Percentiles rank a stretch among this genome's conserved stretches.
These are phyloP conservation scores for Psittacula derbiana DNA, from an alignment of 2,797 vertebrate genomes.

Conservation along the genomic window DNA sequence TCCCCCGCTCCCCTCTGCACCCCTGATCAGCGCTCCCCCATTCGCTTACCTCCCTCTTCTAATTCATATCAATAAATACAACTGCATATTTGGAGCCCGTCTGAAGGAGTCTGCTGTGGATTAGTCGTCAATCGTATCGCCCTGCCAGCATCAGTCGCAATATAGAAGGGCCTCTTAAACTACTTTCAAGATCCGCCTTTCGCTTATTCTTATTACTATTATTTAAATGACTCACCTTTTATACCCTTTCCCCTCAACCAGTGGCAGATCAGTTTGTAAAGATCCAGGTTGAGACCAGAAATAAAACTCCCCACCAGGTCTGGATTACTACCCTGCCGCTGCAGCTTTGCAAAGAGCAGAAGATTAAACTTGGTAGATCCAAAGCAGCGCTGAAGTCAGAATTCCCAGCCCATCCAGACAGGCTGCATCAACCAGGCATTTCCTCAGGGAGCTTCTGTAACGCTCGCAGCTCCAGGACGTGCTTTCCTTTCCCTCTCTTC, in stretches of 20 bases:
- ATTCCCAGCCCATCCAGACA: background rate
- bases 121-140: background rate
- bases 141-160: background rate
- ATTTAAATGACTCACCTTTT: background rate
- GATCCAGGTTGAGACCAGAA: background rate
- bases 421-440: slow-evolving; percentile 9
- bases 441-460: slow-evolving; percentile 12
- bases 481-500: background rate
- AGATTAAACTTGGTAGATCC: background rate
- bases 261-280: background rate
- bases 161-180: background rate
- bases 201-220: background rate
- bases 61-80: slow-evolving; percentile 6
- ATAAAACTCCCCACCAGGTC: background rate
- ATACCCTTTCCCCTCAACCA: background rate
- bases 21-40: background rate
- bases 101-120: background rate
- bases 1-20: background rate
- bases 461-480: background rate
- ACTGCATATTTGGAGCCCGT: background rate
- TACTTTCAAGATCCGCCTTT: background rate
- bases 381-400: background rate
- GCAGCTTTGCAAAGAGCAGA: background rate
- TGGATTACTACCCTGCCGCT: background rate
- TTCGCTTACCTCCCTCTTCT: background rate